Conservation (phyloP, 2,113 vertebrate species). For the Poeciliopsis turrubarensis region DNA sequence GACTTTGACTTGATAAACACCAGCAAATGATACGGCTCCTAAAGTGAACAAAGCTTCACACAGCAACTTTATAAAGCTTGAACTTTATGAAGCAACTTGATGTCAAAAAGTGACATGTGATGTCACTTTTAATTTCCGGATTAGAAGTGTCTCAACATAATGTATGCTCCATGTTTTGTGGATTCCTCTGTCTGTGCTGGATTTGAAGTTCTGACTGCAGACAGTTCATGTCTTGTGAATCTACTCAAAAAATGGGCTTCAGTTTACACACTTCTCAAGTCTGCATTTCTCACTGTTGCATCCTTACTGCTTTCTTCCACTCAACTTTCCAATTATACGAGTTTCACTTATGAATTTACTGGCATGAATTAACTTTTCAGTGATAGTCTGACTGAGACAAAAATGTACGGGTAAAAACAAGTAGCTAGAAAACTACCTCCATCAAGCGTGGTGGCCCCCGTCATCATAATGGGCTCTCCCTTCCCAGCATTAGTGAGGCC, state of each 20-base stretch:
- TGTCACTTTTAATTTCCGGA: too few species aligned
- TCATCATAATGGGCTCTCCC: slow-evolving; percentile 77
- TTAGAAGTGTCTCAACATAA: too few species aligned
- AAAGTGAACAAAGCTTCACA: too few species aligned
- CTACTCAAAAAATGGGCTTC: not conserved
- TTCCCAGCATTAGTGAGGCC: slow-evolving; percentile 81
- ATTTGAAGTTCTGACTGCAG: not conserved
- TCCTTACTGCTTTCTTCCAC: too few species aligned
- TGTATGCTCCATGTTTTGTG: too few species aligned
- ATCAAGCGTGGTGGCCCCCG: slow-evolving; percentile 85
- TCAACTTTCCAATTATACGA: not conserved
- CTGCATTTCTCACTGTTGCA: too few species aligned
- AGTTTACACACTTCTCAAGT: not conserved
- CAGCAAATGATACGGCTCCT: too few species aligned
- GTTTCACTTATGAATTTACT: not conserved
- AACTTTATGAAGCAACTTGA: too few species aligned
- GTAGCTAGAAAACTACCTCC: slow-evolving; percentile 64
- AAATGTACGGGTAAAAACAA: not conserved
- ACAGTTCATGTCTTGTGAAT: not conserved
- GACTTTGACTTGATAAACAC: too few species aligned
- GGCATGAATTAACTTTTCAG: not conserved
- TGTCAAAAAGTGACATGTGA: too few species aligned
- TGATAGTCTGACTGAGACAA: not conserved
- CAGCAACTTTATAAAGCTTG: too few species aligned
- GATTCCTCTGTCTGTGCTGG: not conserved